Conservation (phyloP, 2,888 invertebrate species). For the Oconnorella tubifera region DNA sequence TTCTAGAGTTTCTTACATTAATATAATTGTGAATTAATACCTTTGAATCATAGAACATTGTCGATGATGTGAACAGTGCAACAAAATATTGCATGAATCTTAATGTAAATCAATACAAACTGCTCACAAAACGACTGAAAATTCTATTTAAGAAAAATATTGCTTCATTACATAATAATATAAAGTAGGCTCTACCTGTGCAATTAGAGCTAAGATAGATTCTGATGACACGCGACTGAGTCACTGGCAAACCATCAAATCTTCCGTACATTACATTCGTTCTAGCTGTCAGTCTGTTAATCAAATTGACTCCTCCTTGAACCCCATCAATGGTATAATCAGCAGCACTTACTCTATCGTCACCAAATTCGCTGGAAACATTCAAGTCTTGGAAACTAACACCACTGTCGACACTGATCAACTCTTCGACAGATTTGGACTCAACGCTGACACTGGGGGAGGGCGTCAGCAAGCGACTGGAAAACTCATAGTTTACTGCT, state of each 20-base stretch:
- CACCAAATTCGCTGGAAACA: neutral
- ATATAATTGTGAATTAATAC: neutral
- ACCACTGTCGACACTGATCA: neutral
- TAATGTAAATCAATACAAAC: too few species aligned
- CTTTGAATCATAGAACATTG: neutral
- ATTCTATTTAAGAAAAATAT: too few species aligned
- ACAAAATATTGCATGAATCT: neutral
- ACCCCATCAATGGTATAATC: too few species aligned
- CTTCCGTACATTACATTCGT: neutral
- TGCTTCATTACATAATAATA: too few species aligned
- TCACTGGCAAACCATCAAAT: conserved; percentile 4
- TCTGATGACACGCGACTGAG: conserved; percentile 7
- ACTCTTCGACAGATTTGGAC: too few species aligned
- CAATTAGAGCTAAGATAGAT: conserved; percentile 8
- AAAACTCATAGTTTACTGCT: too few species aligned
- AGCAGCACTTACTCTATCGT: too few species aligned
- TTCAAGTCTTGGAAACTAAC: neutral
- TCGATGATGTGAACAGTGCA: neutral
- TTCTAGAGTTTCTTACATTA: too few species aligned
- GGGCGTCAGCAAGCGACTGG: too few species aligned
- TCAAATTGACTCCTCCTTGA: neutral
- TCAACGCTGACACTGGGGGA: too few species aligned
- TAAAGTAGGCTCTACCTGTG: conserved; percentile 1
- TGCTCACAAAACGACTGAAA: too few species aligned
- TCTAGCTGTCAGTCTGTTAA: neutral